Base-by-base conservation (phyloP, 2,888 invertebrate species). In the Xanthorhoe spadicearia region DNA sequence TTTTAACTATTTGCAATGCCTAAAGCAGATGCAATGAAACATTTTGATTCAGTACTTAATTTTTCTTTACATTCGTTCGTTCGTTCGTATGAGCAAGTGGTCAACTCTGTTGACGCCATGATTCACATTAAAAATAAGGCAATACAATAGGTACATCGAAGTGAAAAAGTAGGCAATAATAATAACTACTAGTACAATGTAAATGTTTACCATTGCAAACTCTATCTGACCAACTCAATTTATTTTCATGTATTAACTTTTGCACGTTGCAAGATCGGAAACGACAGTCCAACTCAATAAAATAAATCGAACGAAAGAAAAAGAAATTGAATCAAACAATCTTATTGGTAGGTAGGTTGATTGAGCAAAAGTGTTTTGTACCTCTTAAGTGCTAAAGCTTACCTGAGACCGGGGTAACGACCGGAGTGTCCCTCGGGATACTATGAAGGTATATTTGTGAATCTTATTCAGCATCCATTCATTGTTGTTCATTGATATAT, bases 361-460 rank as follows among this genome's bases (percentile, higher is more conserved):
- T 64, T 54, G 55, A 49, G 35, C 23, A 60, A 60, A 58, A 43
- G 50, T 50, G 19, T 48, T 61, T 58, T 57, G 57, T 61, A 59
- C 51, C 38, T 59, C 23, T 15, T 18, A 53, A 50, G 23, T 58
- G 57, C n/a, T 17, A 10, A 28, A 54, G 53, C 46, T 38, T 60
- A 49, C 56, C 67, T 60, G 55, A 9, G 35, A 46, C 13, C 19
- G 48, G 38, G 67, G 59, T 48, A 63, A 56, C 52, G 67, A 56
- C 53, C 62, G 32, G 13, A 9, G 5, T 18, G 18, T 56, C 60
- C 48, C 59, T 28, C 10, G 59, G 48, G 56, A 56, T 49, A 15
- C 6, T n/a, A 54, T 7, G 32, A 15, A 49, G 19, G 52, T 50
- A 49, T 23, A 62, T 23, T 49, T 43, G 61, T 32, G 50, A 54